phyloP scores from a whole-genome alignment of 1,140 invertebrate species.

The Drosophila pruinosa region DNA sequence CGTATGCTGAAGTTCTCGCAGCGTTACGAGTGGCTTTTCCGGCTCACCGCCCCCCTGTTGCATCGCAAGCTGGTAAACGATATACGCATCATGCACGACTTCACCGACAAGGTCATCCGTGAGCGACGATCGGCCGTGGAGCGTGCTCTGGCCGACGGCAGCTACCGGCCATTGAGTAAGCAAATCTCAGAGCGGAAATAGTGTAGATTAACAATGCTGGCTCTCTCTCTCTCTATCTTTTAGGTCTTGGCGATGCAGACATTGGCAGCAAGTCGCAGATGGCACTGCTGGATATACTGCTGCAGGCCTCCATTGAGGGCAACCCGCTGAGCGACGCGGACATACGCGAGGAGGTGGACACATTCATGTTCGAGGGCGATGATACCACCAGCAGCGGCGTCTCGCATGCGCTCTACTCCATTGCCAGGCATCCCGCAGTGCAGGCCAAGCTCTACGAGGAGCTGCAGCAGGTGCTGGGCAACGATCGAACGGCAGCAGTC shows the following conservation, averaged over 20 bases:
- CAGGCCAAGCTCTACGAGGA: constrained; percentile 85
- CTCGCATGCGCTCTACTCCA: constrained; percentile 55
- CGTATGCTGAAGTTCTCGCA: constrained; percentile 63
- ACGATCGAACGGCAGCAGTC: constrained; percentile 65
- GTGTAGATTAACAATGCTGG: not conserved
- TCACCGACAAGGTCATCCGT: constrained; percentile 71
- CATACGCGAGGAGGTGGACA: constrained; percentile 89
- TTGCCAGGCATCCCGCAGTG: constrained; percentile 54
- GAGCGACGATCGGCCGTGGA: constrained; percentile 54
- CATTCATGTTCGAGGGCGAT: constrained; percentile 89
- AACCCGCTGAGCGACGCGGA: constrained; percentile 85
- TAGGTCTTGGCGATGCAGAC: constrained; percentile 56
- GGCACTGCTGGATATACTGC: constrained; percentile 90
- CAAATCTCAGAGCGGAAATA: not conserved
- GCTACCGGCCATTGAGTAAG: constrained; percentile 60
- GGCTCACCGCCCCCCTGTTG: constrained; percentile 37
- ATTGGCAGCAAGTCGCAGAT: constrained; percentile 85
- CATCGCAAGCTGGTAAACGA: constrained; percentile 45
- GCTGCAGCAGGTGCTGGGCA: constrained; percentile 84
- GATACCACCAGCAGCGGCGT: constrained; percentile 71
- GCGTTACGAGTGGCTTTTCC: constrained; percentile 64
- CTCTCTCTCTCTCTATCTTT: not conserved
- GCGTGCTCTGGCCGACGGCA: constrained; percentile 55
- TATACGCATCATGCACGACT: constrained; percentile 70
- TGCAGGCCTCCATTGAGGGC: constrained; percentile 86